Evolutionary conservation across 1,140 invertebrate species (phyloP), one percentile per base, ranked within the genome.

Genomic region (Chironomus tepperi): DNA sequence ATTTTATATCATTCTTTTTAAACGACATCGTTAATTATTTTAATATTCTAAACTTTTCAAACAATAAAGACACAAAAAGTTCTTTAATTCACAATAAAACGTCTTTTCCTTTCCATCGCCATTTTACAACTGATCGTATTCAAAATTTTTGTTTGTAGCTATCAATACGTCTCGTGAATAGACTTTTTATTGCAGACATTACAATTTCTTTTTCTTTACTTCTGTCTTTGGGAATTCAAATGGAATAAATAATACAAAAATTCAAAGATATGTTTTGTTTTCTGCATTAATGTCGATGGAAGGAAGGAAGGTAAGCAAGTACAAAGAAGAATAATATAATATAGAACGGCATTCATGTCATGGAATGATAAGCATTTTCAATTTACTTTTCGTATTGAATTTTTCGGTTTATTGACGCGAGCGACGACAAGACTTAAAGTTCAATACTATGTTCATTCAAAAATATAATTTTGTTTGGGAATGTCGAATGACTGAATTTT

Each of bases 91-190:
- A 57, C 47, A 3, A 1, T n/a, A n/a, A n/a, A 57, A 15, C 47
- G 47, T 57, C 47, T 21, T 70, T 70, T 21, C 65, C n/a, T 70
- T 18, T 18, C 65, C n/a, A 70, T 10, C 16, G 65, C 65, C 65
- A 70, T 70, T 70, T 70, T 70, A 70, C 65, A 70, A 70, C 65
- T 70, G 65, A 70, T 18, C 2, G n/a, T 70, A 18, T 9, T 70
- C 65, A 70, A 57, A n/a, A 34, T 34, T 34, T 34, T 34, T 34
- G 24, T 34, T 34, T 34, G 24, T 1, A 34, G 24, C 24, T 34
- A 34, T 34, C 24, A 34, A 34, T 34, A 34, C 1, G 24, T 34
- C 24, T 57, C 12, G 47, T 57, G 12, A 57, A 57, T 15, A 57
- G 47, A 57, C 47, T 57, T 57, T 57, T 57, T 57, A 57, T 57